These are phyloP conservation scores for Brachionus rubens DNA, from an alignment of 1,140 invertebrate species.

Conservation along the genomic window DNA sequence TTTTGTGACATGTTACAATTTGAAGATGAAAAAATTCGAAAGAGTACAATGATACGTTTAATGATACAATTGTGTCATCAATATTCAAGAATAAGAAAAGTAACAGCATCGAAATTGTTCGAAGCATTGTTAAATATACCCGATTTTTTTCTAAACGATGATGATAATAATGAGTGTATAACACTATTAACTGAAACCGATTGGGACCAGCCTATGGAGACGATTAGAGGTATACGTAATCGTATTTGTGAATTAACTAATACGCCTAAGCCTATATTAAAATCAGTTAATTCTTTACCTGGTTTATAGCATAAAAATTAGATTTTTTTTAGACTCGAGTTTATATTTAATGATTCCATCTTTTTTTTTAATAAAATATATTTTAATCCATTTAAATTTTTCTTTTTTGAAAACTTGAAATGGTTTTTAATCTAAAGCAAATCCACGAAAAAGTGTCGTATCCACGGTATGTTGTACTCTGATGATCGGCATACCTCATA, in stretches of 20 bases:
- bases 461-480: no score
- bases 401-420: no score
- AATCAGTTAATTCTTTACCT: no score
- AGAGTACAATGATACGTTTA: not conserved
- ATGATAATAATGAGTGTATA: conserved; percentile 30
- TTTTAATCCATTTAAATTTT: no score
- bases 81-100: conserved; percentile 18
- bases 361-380: no score
- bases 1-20: conserved; percentile 42
- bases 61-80: conserved; percentile 39
- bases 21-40: conserved; percentile 24
- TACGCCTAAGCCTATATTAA: conserved; percentile 34
- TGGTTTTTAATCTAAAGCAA: no score
- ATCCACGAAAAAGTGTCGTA: no score
- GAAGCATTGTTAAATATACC: conserved; percentile 36
- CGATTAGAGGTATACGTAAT: not conserved
- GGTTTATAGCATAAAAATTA: no score
- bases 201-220: conserved; percentile 38
- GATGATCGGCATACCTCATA: no score
- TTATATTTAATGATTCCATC: no score
- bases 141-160: conserved; percentile 4
- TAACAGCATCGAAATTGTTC: conserved; percentile 20
- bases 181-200: conserved; percentile 13
- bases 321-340: no score
- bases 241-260: conserved; percentile 32